Base-by-base conservation (phyloP, 2,888 invertebrate species). In the Parnassius apollo region DNA sequence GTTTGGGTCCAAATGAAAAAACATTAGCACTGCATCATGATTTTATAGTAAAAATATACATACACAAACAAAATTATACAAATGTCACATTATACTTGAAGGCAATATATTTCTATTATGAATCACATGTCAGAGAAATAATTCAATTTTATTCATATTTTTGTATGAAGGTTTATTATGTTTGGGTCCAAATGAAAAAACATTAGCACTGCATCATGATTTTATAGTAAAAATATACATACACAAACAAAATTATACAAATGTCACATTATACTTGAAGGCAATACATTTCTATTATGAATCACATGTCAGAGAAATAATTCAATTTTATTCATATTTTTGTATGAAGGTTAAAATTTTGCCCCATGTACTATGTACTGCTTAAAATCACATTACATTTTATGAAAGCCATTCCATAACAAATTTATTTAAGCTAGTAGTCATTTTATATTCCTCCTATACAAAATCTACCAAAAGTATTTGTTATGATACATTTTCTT, bases 1-100 rank as follows among this genome's bases (percentile, higher is more conserved):
- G 18, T 50, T 35, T 52, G 42, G 60, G 60, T 54, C 62, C 62
- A 82, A 90, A 88, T 85, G 71, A 89, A 90, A 91, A 78, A 78
- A 68, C 79, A 73, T 73, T 70, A 75, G 84, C 82, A 88, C 89
- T 89, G 90, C 88, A 89, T 91, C 85, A 88, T 86, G 83, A 83
- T 90, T 91, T 91, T 91, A 91, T 91, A 90, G 84, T 88, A 90
- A 89, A 88, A 91, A 90, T 87, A 90, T 90, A 90, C 88, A 91
- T 85, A 87, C 83, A 86, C 81, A 83, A 81, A 82, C 84, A 85
- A 87, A 88, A 87, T 83, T 85, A 83, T 88, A 89, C 88, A 91
- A 84, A 85, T 80, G 70, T 87, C 83, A 86, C 84, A 88, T 87
- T 35, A 83, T 80, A 13, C 9, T 83, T 74, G 71, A 82, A 82